Evolutionary conservation across 2,113 vertebrate genomes (phyloP).

Genomic region (Fukomys damarensis): DNA sequence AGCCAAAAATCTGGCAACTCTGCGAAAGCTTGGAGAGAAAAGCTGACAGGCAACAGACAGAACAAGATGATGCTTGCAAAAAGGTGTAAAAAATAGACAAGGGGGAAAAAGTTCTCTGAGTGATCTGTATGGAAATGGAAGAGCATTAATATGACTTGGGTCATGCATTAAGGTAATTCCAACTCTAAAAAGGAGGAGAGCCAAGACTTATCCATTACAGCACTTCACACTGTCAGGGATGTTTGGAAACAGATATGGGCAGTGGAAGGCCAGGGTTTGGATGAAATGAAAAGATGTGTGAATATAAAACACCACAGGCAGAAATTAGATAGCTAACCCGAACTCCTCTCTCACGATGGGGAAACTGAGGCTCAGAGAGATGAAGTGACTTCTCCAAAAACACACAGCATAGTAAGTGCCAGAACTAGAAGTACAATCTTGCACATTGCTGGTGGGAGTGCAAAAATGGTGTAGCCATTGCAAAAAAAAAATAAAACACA

Average conservation of each 20-base stretch:
- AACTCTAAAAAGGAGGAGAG: slow-evolving; percentile 20
- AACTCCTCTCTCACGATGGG: not conserved
- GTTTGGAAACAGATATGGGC: not conserved
- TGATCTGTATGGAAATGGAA: slow-evolving; percentile 45
- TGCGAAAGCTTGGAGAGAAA: slow-evolving; percentile 68
- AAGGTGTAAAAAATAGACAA: slow-evolving; percentile 70
- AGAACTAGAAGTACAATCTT: not conserved
- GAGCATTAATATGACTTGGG: slow-evolving; percentile 14
- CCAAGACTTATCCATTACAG: not conserved
- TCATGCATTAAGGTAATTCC: slow-evolving; percentile 54
- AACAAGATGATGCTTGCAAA: slow-evolving; percentile 78
- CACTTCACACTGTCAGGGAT: not conserved
- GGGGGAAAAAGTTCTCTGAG: not conserved
- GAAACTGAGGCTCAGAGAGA: not conserved
- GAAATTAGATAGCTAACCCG: not conserved
- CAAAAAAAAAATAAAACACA: not conserved
- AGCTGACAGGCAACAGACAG: slow-evolving; percentile 79
- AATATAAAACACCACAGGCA: not conserved
- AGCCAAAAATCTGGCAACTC: slow-evolving; percentile 75
- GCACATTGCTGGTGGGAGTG: not conserved
- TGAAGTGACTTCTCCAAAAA: not conserved
- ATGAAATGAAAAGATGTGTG: not conserved
- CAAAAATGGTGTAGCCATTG: not conserved
- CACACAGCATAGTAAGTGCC: not conserved
- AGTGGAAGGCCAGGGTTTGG: not conserved